phyloP scores from a whole-genome alignment of 2,888 invertebrate genomes.

The Temnothorax unifasciatus region DNA sequence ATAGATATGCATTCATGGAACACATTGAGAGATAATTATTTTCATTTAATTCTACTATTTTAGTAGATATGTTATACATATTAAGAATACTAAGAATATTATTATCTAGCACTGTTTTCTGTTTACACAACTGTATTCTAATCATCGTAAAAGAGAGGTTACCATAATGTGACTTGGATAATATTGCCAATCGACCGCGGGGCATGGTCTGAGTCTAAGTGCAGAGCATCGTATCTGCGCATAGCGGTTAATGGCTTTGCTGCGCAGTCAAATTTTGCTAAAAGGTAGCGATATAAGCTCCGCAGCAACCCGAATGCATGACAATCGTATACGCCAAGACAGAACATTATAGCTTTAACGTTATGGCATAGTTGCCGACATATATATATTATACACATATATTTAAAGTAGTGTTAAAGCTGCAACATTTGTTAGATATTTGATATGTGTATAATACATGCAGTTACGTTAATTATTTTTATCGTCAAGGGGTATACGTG shows the following conservation, averaged over 20 bases:
- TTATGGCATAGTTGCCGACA: neutral
- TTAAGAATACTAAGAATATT: neutral
- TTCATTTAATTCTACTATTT: neutral
- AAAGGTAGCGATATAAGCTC: constrained; percentile 37
- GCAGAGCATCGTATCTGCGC: constrained; percentile 25
- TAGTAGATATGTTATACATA: neutral
- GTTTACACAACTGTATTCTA: neutral
- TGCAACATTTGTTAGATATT: neutral
- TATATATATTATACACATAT: neutral
- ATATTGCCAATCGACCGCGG: constrained; percentile 46
- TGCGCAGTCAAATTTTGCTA: constrained; percentile 46
- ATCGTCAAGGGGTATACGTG: neutral
- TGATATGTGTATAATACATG: neutral
- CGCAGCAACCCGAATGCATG: constrained; percentile 11
- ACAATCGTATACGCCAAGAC: neutral
- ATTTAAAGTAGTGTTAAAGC: neutral
- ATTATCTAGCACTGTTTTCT: neutral
- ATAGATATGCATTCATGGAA: neutral
- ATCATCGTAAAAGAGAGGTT: constrained; percentile 10
- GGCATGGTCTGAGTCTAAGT: constrained; percentile 41
- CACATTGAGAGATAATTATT: neutral
- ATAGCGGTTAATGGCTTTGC: constrained; percentile 49
- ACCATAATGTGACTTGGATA: constrained; percentile 36
- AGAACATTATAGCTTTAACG: constrained; percentile 36
- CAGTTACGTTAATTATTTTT: neutral